Evolutionary conservation across 2,888 invertebrate genomes (phyloP), one percentile per base, ranked within the genome.

Genomic region (Amblyteles armatorius): DNA sequence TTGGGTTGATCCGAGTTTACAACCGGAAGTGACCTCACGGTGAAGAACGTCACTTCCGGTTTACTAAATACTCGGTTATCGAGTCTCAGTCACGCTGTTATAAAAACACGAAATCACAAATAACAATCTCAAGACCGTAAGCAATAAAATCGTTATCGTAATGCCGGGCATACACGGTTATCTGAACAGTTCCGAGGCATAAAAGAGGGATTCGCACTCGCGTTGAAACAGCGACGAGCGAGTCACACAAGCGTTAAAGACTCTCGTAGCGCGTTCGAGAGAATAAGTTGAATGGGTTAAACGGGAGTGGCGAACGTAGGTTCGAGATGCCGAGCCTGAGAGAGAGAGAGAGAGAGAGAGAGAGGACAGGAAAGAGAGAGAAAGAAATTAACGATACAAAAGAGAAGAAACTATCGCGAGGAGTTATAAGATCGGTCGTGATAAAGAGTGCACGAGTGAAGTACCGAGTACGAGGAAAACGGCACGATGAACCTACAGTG

Each of bases 391-490:
- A 13, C 55, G 63, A 26, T 67, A 29, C 22, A 13, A 13, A 22
- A 67, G 79, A 57, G 67, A 44, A 69, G 19, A 19, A 63, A 68
- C 36, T 48, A 57, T 67, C 55, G 65, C 26, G 79, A 80, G 72
- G 60, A 68, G 63, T 79, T 67, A 78, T 16, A 44, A 44, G 83
- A 83, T 76, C 72, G 71, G 44, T 82, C 71, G 82, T 65, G 82
- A 68, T 60, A 77, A 68, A 36, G 44, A 13, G 82, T 68, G 36
- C 48, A 26, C 60, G 52, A 16, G 60, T 33, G 29, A 16, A 19
- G 19, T n/a, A 19, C 16, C 29, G 60, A 71, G 71, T 52, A 79
- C 79, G 79, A 65, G 71, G 71, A 71, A 79, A 79, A 65, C 63
- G 79, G 71, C 79, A 52, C 71, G 79, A 71, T 63, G 79, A 63